Conservation (phyloP, 1,140 invertebrate species). For the Muscidifurax raptorellus region DNA sequence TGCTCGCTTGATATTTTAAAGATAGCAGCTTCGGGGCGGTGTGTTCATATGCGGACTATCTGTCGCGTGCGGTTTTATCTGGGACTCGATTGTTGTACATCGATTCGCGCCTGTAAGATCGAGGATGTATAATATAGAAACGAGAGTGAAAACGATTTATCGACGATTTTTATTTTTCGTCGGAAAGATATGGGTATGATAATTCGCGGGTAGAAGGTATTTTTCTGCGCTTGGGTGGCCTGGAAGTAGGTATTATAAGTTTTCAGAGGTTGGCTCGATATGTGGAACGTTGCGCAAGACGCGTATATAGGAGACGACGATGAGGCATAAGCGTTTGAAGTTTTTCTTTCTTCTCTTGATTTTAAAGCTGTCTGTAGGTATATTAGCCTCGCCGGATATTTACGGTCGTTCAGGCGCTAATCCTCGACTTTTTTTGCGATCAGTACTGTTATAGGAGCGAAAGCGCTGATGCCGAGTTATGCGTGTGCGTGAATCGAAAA, state of each 20-base stretch:
- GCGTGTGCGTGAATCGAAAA: not conserved
- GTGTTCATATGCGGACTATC: not conserved
- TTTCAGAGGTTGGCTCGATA: no score
- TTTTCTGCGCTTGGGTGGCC: not conserved
- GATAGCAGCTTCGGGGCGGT: not conserved
- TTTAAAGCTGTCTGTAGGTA: not conserved
- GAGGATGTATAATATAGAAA: not conserved
- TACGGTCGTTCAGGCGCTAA: not conserved
- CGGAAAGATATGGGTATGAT: not conserved
- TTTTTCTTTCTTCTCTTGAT: not conserved
- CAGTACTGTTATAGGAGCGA: no score
- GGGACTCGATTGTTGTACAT: conserved; percentile 26
- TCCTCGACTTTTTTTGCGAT: not conserved
- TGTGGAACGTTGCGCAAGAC: not conserved
- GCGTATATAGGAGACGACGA: not conserved
- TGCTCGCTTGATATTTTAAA: not conserved
- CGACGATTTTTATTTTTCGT: not conserved
- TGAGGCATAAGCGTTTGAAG: no score
- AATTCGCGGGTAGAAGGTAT: not conserved
- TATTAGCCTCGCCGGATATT: not conserved
- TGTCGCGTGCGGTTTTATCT: conserved; percentile 16
- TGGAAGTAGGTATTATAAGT: not conserved
- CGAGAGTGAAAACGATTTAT: conserved; percentile 19
- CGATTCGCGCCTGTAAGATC: not conserved
- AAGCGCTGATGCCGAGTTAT: no score